Percentiles rank a stretch among this genome's conserved stretches.
Conservation (phyloP, 2,113 vertebrate species). For the Antechinus stuartii region DNA sequence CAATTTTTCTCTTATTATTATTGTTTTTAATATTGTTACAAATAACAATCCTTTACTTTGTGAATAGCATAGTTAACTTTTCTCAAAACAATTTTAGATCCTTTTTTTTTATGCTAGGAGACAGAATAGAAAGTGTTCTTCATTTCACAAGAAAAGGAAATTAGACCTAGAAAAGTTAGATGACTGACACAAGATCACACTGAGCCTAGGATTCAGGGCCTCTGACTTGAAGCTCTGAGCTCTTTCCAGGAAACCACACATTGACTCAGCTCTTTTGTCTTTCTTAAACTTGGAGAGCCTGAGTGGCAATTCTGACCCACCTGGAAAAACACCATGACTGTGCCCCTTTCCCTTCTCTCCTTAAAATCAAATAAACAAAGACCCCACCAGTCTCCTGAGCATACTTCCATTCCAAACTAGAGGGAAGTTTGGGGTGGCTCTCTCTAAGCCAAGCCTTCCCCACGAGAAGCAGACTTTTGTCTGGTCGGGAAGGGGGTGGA, state of each 20-base stretch:
- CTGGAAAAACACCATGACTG: neutral
- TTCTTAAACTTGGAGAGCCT: neutral
- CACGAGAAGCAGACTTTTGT: conserved; percentile 89
- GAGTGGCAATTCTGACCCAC: neutral
- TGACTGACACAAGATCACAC: neutral
- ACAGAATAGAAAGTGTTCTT: neutral
- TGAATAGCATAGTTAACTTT: neutral
- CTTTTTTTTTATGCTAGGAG: neutral
- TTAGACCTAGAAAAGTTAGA: neutral
- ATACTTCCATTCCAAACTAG: neutral
- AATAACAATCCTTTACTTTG: neutral
- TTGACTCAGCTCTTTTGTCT: neutral
- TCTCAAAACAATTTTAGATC: neutral
- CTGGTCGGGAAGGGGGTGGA: conserved; percentile 85
- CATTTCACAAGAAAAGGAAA: conserved; percentile 29
- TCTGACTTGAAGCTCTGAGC: neutral
- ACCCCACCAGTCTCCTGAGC: neutral
- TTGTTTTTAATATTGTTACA: neutral
- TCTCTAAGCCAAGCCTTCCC: conserved; percentile 81
- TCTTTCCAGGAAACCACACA: neutral
- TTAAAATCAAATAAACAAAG: neutral
- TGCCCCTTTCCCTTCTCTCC: neutral
- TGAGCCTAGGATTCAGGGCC: neutral
- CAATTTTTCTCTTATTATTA: neutral
- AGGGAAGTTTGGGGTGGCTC: neutral